These are phyloP conservation scores for Patiria miniata DNA, from an alignment of 35 echinoderm and acorn worm genomes.

Conservation along the genomic window DNA sequence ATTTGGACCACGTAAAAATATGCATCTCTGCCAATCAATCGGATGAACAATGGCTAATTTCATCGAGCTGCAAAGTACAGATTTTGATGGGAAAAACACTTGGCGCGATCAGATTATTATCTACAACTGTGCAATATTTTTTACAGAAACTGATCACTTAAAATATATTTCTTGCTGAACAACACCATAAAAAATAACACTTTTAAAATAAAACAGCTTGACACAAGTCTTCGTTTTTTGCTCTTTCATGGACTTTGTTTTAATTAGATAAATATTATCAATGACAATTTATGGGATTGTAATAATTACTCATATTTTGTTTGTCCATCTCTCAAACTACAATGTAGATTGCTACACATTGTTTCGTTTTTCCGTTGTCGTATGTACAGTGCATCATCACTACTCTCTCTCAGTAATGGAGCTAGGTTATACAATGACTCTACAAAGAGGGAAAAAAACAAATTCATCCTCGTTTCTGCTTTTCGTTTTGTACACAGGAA, in stretches of 20 bases:
- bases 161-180: too few species aligned
- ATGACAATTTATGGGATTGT: constrained; percentile 18
- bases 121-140: too few species aligned
- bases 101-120: too few species aligned
- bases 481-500: constrained; percentile 14
- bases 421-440: not conserved
- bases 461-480: not conserved
- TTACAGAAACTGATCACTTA: too few species aligned
- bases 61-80: too few species aligned
- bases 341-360: not conserved
- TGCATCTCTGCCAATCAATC: too few species aligned
- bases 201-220: too few species aligned
- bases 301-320: constrained; percentile 15
- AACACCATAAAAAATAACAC: too few species aligned
- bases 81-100: too few species aligned
- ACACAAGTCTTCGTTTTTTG: not conserved
- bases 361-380: not conserved
- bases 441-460: not conserved
- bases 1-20: too few species aligned
- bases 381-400: constrained; percentile 15
- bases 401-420: constrained; percentile 4
- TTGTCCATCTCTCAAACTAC: constrained; percentile 16
- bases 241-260: constrained; percentile 26
- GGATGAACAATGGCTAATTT: too few species aligned
- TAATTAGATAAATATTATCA: constrained; percentile 35